Evolutionary conservation across 2,113 vertebrate genomes (phyloP), one percentile per base, ranked within the genome.

Genomic region (Limnothrissa miodon): DNA sequence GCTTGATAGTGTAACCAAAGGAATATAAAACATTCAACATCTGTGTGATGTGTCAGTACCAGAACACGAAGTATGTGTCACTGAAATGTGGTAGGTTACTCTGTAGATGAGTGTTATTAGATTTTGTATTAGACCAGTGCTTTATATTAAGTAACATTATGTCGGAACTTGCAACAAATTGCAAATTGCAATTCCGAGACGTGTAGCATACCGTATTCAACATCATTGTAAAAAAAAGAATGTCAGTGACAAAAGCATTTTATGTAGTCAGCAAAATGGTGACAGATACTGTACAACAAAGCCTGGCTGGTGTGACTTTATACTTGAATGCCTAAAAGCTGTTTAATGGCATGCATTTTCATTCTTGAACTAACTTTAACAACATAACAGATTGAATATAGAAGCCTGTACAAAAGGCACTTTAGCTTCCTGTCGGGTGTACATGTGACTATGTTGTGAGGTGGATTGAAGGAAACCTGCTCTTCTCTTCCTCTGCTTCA

Each of bases 401-500:
- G 33, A 33, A 36, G 66, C 66, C 66, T 13, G 33, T 33, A 33
- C 33, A 74, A 39, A 9, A 74, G 25, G 36, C 36, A 74, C 13
- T 13, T 1, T 36, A 74, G 17, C 29, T 39, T 74, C 66, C 29
- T 74, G 5, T 74, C 29, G 15, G 66, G 66, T 74, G 29, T 74
- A 5, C 3, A 33, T 17, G 9, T 74, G 66, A 74, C 66, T 0
- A 13, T 9, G 5, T 36, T 29, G 36, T 11, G 36, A 33, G 25
- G 36, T 11, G 2, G 15, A 36, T 1, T 74, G 66, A 39, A 74
- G 25, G 29, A 33, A 74, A 36, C 66, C 66, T 74, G 9, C 29
- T 74, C 66, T 33, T 36, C 0, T 74, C 33, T 39, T 74, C 29
- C 66, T 74, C 25, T 74, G 66, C 33, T 33, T 46, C 90, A 82